Percentiles rank a stretch among this genome's conserved stretches.
Conservation (phyloP, 2,113 vertebrate species). For the Furnarius figulus region DNA sequence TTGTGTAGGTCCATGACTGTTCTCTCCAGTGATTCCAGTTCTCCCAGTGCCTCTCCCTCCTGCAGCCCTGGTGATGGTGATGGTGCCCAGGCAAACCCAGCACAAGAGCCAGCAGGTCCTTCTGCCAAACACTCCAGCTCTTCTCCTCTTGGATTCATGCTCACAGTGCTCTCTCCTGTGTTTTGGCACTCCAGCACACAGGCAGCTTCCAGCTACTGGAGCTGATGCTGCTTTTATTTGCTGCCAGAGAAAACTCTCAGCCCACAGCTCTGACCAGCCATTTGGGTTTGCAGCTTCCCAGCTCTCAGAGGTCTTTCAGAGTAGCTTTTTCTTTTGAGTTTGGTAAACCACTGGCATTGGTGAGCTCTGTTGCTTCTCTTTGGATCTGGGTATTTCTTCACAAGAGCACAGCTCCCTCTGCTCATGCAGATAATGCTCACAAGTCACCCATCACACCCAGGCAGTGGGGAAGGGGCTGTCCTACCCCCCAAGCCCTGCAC, state of each 20-base stretch:
- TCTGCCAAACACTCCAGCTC: not conserved
- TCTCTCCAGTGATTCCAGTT: not conserved
- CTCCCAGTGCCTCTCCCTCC: not conserved
- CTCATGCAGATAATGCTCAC: not conserved
- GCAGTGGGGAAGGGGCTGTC: not conserved
- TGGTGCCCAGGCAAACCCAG: not conserved
- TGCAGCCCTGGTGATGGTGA: not conserved
- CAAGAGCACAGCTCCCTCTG: not conserved
- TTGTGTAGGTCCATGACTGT: fast-evolving
- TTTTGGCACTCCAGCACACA: not conserved
- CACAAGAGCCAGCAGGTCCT: not conserved
- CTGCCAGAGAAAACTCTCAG: conserved; percentile 54
- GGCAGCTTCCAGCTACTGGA: conserved; percentile 46
- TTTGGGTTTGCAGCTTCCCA: not conserved
- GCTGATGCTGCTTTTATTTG: conserved; percentile 32
- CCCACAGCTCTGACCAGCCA: not conserved
- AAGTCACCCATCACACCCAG: not conserved
- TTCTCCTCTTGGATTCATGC: not conserved
- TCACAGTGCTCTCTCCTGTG: not conserved
- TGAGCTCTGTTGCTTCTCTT: not conserved
- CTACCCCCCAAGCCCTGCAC: not conserved
- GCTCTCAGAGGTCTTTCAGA: not conserved
- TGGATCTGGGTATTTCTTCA: not conserved
- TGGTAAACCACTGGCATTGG: not conserved
- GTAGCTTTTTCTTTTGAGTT: not conserved